These are phyloP conservation scores for Agonum fuliginosum DNA, from an alignment of 2,888 invertebrate genomes.

Conservation along the genomic window DNA sequence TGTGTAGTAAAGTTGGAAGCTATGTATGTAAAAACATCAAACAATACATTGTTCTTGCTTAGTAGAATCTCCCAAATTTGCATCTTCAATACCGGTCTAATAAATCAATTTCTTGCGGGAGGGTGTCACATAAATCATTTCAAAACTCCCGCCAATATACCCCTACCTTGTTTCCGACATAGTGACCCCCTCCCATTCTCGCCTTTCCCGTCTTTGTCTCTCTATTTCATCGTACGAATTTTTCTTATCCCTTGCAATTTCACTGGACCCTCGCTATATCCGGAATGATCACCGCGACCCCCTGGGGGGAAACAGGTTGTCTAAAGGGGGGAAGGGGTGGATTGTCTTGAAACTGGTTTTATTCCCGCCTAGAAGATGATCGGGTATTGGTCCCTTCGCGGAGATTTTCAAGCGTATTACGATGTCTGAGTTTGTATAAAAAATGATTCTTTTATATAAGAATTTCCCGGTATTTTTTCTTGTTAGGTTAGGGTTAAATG, in stretches of 20 bases:
- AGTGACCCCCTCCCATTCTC: slow-evolving; percentile 14
- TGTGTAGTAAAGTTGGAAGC: too few species aligned
- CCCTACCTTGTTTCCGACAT: slow-evolving; percentile 19
- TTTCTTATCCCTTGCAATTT: slow-evolving; percentile 36
- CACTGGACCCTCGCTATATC: slow-evolving; percentile 30
- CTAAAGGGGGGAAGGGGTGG: neutral
- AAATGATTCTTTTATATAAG: slow-evolving; percentile 35
- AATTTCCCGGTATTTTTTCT: slow-evolving; percentile 3
- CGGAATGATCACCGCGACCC: slow-evolving; percentile 23
- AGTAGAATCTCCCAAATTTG: too few species aligned
- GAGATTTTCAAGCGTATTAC: slow-evolving; percentile 27
- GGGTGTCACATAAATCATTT: slow-evolving; percentile 37
- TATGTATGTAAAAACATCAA: too few species aligned
- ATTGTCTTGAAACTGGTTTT: slow-evolving; percentile 17
- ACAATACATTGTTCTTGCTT: too few species aligned
- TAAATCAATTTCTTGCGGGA: slow-evolving; percentile 17
- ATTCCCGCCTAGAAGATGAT: slow-evolving; percentile 23
- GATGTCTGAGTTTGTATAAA: slow-evolving; percentile 35
- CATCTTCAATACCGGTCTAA: neutral
- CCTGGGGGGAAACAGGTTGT: neutral
- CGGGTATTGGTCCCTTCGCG: slow-evolving; percentile 23
- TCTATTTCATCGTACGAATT: slow-evolving; percentile 9
- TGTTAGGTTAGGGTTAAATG: slow-evolving; percentile 10
- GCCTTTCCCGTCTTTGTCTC: neutral
- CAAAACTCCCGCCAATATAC: slow-evolving; percentile 19